Base-by-base conservation (phyloP, 2,113 vertebrate species). In the Chionomys nivalis region DNA sequence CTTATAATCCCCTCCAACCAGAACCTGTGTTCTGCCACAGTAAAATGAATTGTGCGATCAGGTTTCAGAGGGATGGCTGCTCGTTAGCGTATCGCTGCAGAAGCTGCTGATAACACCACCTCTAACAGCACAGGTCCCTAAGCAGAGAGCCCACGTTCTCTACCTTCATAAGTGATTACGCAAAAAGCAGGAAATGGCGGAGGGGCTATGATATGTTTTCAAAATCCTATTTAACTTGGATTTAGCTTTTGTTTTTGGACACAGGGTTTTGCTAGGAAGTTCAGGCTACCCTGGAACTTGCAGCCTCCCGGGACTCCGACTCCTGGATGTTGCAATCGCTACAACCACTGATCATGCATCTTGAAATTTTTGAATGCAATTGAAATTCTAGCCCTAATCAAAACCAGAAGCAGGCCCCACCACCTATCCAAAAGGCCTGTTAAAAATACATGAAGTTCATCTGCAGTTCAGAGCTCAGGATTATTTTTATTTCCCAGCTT, bases 11-110 rank as follows among this genome's bases (percentile, higher is more conserved):
- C 96, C 88, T 97, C 97, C 97, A 97, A 94, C 83, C 87, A 93
- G 96, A 98, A 79, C 92, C 97, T 96, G 82, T 88, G 79, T 89
- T 97, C 7, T 92, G 97, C 96, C 97, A 90, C 93, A 95, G 94
- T 96, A 97, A 98, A 98, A 97, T 93, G 76, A 96, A 89, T 98
- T 95, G 87, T 65, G 94, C 90, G 96, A 96, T 96, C 96, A 97
- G 82, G 89, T 95, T 95, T 94, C 93, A 87, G 96, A 97, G 94
- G 91, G 95, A 89, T 89, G 94, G 90, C 93, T 87, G 61, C 63
- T 77, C 66, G 61, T 76, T 85, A 92, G 90, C 4, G 31, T 26
- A 8, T 10, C 44, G 61, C 39, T 58, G 33, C 65, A 3, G 3
- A 23, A 47, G 70, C 10, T 1, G 16, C 28, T 39, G 21, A n/a